A percentile compares a stretch with the other conserved stretches of the same genome.
Conservation (phyloP, 2,888 invertebrate species). For the Zele albiditarsus region DNA sequence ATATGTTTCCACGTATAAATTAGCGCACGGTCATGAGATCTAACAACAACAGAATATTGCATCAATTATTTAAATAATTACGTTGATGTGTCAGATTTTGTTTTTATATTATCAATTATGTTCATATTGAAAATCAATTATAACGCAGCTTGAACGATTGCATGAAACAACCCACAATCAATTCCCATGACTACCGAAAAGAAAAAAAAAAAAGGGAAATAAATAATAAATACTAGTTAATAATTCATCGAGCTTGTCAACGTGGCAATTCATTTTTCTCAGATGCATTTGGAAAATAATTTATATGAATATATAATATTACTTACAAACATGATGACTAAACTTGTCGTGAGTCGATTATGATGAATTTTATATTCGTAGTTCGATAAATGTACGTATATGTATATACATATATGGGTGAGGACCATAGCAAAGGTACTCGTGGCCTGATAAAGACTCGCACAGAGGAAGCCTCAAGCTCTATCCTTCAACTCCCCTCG, state of each 20-base stretch:
- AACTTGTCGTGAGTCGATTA: neutral
- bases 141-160: neutral
- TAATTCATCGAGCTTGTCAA: slow-evolving; percentile 51
- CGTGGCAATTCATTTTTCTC: slow-evolving; percentile 44
- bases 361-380: slow-evolving; percentile 27
- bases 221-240: neutral
- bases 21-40: neutral
- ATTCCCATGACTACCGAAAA: neutral
- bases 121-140: neutral
- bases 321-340: slow-evolving; percentile 21
- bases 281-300: neutral
- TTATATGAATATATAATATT: slow-evolving; percentile 17
- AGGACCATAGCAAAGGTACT: slow-evolving; percentile 14
- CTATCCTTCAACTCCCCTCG: neutral
- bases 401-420: slow-evolving; percentile 18
- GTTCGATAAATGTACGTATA: slow-evolving; percentile 28
- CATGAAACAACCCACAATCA: slow-evolving; percentile 4
- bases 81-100: neutral
- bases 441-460: slow-evolving; percentile 3
- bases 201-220: neutral
- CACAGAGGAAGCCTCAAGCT: neutral
- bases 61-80: neutral
- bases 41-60: neutral
- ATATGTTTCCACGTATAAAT: neutral
- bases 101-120: neutral